These are phyloP conservation scores for Monomorium pharaonis DNA, from an alignment of 1,140 invertebrate genomes.

Conservation along the genomic window DNA sequence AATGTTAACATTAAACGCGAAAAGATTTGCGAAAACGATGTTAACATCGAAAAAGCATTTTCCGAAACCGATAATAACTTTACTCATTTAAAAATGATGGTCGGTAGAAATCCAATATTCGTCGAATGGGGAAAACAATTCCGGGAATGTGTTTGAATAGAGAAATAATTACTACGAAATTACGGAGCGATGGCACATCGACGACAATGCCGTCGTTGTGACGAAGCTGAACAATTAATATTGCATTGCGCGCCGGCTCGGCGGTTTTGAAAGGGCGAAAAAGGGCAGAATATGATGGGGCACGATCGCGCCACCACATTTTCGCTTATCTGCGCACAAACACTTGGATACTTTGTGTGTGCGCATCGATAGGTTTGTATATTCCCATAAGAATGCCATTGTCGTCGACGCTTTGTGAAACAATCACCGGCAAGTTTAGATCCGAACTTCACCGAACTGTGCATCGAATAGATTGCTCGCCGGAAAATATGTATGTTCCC, in stretches of 20 bases:
- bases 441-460: background rate
- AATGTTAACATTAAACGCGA: background rate
- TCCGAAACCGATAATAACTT: conserved; percentile 49
- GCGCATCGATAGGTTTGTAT: conserved; percentile 30
- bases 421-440: conserved; percentile 18
- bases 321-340: conserved; percentile 35
- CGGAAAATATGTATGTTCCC: conserved; percentile 11
- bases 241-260: conserved; percentile 64
- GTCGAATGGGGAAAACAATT: conserved; percentile 56
- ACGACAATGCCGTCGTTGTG: conserved; percentile 63
- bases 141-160: conserved; percentile 56
- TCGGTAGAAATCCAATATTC: conserved; percentile 55
- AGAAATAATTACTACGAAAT: conserved; percentile 64
- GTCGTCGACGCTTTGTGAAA: conserved; percentile 28
- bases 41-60: conserved; percentile 56
- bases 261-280: conserved; percentile 68
- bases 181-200: conserved; percentile 66
- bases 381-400: conserved; percentile 32
- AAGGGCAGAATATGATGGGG: conserved; percentile 51
- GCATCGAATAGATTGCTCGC: background rate
- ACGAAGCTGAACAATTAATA: conserved; percentile 72
- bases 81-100: conserved; percentile 59
- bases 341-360: background rate
- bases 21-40: conserved; percentile 17
- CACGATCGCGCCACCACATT: conserved; percentile 23